Conservation (phyloP, 2,888 invertebrate genomes). For the Andrena minutula region DNA sequence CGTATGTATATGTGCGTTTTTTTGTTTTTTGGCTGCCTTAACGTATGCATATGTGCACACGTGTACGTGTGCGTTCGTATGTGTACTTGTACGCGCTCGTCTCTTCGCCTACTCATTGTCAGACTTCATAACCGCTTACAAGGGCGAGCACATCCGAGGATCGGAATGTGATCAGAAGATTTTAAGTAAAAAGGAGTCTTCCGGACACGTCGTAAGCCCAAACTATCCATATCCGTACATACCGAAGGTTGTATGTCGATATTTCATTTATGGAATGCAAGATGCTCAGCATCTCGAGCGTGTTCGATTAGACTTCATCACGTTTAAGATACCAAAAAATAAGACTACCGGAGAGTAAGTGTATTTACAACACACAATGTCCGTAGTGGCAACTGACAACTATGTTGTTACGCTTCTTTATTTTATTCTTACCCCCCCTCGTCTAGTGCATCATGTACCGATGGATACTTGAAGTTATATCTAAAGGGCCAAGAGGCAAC, state of each 20-base stretch:
- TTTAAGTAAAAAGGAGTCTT: slow-evolving; percentile 96
- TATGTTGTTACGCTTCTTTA: too few species aligned
- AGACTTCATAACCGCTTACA: slow-evolving; percentile 97
- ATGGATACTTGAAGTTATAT: slow-evolving; percentile 96
- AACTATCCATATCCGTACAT: slow-evolving; percentile 98
- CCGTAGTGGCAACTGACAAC: too few species aligned
- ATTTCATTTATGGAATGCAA: slow-evolving; percentile 99
- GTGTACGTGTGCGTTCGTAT: background rate
- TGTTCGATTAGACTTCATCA: slow-evolving; percentile 94
- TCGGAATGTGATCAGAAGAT: slow-evolving; percentile 99
- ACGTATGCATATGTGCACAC: background rate
- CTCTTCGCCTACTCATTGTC: slow-evolving; percentile 72
- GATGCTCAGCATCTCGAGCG: slow-evolving; percentile 98
- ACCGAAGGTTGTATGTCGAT: slow-evolving; percentile 98
- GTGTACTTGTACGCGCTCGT: background rate
- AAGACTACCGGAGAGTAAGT: slow-evolving; percentile 93
- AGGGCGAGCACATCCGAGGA: slow-evolving; percentile 97
- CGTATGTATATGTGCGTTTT: too few species aligned
- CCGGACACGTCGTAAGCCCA: slow-evolving; percentile 97
- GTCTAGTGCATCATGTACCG: slow-evolving; percentile 89
- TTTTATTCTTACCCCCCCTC: too few species aligned
- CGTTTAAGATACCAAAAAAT: slow-evolving; percentile 96
- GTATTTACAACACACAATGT: background rate
- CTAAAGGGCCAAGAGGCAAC: slow-evolving; percentile 96
- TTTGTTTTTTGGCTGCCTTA: background rate